phyloP scores from a whole-genome alignment of 2,888 invertebrate genomes.

The Drosophila acutilabella region DNA sequence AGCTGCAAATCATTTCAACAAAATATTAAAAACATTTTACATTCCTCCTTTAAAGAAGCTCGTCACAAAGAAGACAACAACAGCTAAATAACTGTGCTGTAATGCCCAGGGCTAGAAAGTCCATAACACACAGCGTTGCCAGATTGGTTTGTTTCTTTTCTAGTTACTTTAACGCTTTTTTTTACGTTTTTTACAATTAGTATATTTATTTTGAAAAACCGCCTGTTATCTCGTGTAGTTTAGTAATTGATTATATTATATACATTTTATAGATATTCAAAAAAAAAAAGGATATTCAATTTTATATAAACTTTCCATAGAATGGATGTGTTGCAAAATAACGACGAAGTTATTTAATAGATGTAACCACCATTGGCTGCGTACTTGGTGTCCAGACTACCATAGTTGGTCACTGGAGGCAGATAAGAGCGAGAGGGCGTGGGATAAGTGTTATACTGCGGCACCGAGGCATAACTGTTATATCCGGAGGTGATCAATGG shows the following conservation, averaged over 20 bases:
- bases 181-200: background rate
- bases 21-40: too few relatives aligned
- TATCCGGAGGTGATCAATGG: slow-evolving; percentile 52
- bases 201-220: background rate
- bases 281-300: background rate
- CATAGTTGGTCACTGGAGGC: slow-evolving; percentile 47
- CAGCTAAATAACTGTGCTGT: too few relatives aligned
- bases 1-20: too few relatives aligned
- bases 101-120: too few relatives aligned
- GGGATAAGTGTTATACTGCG: slow-evolving; percentile 58
- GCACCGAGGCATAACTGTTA: slow-evolving; percentile 57
- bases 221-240: background rate
- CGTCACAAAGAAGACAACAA: too few relatives aligned
- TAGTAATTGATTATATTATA: background rate
- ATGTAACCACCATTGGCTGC: slow-evolving; percentile 78
- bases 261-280: background rate
- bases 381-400: slow-evolving; percentile 76
- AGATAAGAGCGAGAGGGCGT: slow-evolving; percentile 62
- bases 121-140: background rate
- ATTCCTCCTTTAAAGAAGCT: too few relatives aligned
- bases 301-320: background rate
- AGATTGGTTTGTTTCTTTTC: background rate
- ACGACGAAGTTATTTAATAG: slow-evolving; percentile 57
- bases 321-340: background rate
- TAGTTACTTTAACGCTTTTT: too few relatives aligned